phyloP scores from a whole-genome alignment of 2,888 invertebrate species.

The Nebria salina region DNA sequence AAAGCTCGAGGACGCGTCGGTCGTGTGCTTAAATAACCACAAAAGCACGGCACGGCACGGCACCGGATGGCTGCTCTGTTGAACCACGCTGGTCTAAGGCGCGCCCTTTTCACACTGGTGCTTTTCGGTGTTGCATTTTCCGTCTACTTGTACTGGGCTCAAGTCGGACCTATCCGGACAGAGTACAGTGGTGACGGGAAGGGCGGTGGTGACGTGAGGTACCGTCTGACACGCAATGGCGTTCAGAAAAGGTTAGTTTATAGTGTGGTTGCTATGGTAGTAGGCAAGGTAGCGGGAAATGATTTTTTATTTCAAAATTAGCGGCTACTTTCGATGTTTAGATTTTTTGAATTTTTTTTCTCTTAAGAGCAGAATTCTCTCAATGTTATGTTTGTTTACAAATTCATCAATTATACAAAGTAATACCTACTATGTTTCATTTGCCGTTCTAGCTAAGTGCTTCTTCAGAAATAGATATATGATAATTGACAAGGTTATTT shows the following conservation, averaged over 20 bases:
- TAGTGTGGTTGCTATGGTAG: not conserved
- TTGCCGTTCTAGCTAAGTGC: not conserved
- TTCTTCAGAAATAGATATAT: not conserved
- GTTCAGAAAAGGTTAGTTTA: constrained; percentile 16
- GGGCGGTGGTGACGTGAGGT: not conserved
- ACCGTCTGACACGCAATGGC: constrained; percentile 7
- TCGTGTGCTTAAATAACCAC: no score
- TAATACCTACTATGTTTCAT: not conserved
- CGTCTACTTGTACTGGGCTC: constrained; percentile 65
- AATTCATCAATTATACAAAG: constrained; percentile 5
- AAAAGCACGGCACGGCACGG: not conserved
- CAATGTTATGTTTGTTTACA: not conserved
- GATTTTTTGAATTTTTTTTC: no score
- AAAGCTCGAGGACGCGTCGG: no score
- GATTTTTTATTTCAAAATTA: no score
- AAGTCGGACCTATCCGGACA: constrained; percentile 45
- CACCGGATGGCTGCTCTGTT: constrained; percentile 34
- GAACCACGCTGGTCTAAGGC: constrained; percentile 63
- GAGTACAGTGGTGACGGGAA: not conserved
- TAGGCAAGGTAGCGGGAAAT: no score
- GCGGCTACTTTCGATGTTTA: no score
- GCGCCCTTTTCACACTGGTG: constrained; percentile 66
- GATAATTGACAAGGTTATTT: not conserved
- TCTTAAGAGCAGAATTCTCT: no score
- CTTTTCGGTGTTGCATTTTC: constrained; percentile 65